Percentiles rank a stretch among this genome's conserved stretches.
Evolutionary conservation across 2,113 vertebrate genomes (phyloP).

Genomic region (Urocolius indicus): DNA sequence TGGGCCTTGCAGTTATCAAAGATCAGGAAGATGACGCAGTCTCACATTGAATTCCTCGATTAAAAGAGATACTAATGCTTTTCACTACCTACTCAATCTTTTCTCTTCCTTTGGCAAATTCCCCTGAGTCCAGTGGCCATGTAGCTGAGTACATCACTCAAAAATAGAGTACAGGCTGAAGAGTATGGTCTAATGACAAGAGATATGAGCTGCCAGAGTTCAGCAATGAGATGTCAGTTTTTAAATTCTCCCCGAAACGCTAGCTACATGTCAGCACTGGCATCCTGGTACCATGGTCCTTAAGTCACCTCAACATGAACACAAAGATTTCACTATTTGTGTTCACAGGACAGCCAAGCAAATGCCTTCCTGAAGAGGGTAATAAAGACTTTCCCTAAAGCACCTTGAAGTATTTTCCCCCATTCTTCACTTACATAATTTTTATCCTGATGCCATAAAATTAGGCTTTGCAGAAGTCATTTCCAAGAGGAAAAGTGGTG

Average conservation of each 20-base stretch:
- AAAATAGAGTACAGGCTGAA: not conserved
- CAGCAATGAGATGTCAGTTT: not conserved
- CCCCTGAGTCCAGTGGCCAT: fast-evolving
- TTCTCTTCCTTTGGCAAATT: not conserved
- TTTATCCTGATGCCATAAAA: not conserved
- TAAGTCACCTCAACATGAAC: not conserved
- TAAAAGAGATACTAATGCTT: not conserved
- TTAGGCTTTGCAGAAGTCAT: not conserved
- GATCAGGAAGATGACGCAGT: not conserved
- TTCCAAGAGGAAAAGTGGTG: conserved; percentile 15
- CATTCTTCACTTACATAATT: not conserved
- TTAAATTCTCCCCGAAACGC: not conserved
- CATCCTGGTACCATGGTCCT: not conserved
- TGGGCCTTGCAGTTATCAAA: not conserved
- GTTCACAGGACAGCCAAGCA: not conserved
- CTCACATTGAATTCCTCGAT: fast-evolving
- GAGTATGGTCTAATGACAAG: not conserved
- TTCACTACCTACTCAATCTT: not conserved
- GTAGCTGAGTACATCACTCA: not conserved
- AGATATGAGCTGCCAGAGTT: not conserved
- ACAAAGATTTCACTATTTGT: not conserved
- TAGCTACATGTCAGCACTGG: not conserved
- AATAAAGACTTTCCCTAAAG: not conserved
- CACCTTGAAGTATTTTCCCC: not conserved
- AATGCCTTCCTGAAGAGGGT: not conserved